Percentiles rank a stretch among this genome's conserved stretches.
These are phyloP conservation scores for Nasonia vitripennis DNA, from an alignment of 1,140 invertebrate genomes.

Conservation along the genomic window DNA sequence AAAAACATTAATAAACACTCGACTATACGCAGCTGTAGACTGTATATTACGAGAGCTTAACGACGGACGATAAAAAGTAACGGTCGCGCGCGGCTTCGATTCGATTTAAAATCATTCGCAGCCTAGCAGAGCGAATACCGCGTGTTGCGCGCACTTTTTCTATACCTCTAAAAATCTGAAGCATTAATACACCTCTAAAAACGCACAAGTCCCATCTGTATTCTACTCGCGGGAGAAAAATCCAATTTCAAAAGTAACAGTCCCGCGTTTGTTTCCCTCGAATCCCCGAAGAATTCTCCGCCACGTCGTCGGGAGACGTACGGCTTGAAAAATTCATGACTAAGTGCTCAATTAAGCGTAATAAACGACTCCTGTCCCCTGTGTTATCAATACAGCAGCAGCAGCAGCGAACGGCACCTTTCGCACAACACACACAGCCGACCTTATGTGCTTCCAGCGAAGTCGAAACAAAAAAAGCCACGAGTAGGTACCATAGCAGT, in stretches of 20 bases:
- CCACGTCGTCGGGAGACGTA: too few species aligned
- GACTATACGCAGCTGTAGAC: too few species aligned
- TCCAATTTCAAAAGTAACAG: too few species aligned
- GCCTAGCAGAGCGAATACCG: background rate
- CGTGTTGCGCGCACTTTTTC: background rate
- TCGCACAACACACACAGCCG: background rate
- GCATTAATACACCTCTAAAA: too few species aligned
- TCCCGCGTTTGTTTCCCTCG: too few species aligned
- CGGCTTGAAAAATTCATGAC: background rate
- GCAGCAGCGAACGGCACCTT: background rate
- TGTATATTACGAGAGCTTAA: background rate
- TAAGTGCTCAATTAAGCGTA: slow-evolving; percentile 6
- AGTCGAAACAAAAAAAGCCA: background rate
- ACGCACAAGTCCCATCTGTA: too few species aligned
- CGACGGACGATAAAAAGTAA: background rate
- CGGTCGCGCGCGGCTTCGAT: background rate
- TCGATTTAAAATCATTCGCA: background rate
- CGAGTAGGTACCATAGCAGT: background rate
- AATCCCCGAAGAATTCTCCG: too few species aligned
- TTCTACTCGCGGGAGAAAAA: too few species aligned
- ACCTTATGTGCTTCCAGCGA: background rate
- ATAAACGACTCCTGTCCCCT: background rate
- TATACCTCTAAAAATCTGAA: background rate
- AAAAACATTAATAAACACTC: background rate
- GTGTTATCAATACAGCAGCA: background rate